Evolutionary conservation across 30 jellyfish, hydroid and myxozoan species (phyloP).

Genomic region (Turritopsis rubra): DNA sequence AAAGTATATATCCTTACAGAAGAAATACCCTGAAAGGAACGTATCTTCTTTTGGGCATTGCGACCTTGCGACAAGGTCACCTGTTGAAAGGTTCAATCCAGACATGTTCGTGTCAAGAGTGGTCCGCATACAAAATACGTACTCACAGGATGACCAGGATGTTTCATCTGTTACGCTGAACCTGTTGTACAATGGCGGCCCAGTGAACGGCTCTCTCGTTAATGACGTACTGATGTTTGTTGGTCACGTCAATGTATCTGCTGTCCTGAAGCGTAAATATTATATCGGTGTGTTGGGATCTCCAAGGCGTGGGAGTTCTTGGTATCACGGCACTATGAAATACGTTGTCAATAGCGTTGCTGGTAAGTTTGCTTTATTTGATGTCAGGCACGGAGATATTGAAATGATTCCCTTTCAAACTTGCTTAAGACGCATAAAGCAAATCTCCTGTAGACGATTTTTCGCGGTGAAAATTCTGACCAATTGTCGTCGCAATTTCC

Average conservation of each 20-base stretch:
- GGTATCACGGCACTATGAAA: slow-evolving; percentile 24
- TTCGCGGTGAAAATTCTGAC: too few species aligned
- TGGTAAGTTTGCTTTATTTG: slow-evolving; percentile 5
- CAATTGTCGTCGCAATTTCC: too few species aligned
- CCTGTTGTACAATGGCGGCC: background rate
- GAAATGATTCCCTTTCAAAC: too few species aligned
- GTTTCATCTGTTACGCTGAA: slow-evolving; percentile 10
- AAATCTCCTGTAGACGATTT: too few species aligned
- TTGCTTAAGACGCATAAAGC: too few species aligned
- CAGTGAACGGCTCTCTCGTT: slow-evolving; percentile 21
- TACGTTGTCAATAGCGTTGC: background rate
- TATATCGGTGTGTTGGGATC: slow-evolving; percentile 17
- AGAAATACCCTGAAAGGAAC: background rate
- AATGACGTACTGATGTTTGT: slow-evolving; percentile 4
- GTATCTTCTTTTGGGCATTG: background rate
- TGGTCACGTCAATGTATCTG: slow-evolving; percentile 14
- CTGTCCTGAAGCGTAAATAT: background rate
- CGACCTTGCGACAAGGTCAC: background rate
- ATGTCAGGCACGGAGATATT: background rate
- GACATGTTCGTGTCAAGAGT: background rate
- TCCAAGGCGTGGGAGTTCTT: background rate
- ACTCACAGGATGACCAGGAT: slow-evolving; percentile 20
- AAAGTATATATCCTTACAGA: background rate
- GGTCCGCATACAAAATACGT: background rate
- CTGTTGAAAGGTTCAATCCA: background rate